Evolutionary conservation across 2,113 vertebrate species (phyloP), one percentile per base, ranked within the genome.

Genomic region (Odocoileus virginianus): DNA sequence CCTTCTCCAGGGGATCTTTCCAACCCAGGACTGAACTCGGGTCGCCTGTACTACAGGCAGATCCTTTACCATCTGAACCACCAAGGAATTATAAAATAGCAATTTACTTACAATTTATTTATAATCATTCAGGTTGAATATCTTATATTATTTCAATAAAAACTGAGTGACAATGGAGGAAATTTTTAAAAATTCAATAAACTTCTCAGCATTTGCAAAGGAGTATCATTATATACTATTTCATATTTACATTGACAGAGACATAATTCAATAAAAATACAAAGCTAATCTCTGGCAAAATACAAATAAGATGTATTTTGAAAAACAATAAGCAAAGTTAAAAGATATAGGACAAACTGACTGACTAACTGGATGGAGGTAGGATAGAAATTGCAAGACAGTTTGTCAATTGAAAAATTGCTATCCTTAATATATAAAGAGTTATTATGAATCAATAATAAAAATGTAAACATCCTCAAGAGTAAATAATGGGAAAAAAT

Each of bases 331-430:
- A 90, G 28, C 27, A 93, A 89, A 96, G 27, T 64, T 79, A 74
- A 93, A 86, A 90, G 21, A 21, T 7, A 54, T 60, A 85, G 21
- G 13, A 64, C 28, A 92, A 82, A 78, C 5, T 76, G 71, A 79
- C 14, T 50, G 27, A 33, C 28, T n/a, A 4, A 82, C 50, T 82
- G 79, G 47, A 52, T 19, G 11, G 25, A 9, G 13, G 7, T 40
- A 27, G 12, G 54, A 12, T 8, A 83, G 5, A 97, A 92, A 94
- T 17, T 90, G 13, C 2, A 82, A 93, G n/a, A 55, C 47, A 95
- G 50, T 94, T 89, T 95, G 58, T 76, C 52, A 96, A 92, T 15
- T 87, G 30, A 93, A 90, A 28, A 83, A 85, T 23, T 85, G 64
- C 28, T 13, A 67, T 58, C 12, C 10, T 64, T 79, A 87, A 95